Evolutionary conservation across 2,113 vertebrate genomes (phyloP).

Genomic region (Phainopepla nitens): DNA sequence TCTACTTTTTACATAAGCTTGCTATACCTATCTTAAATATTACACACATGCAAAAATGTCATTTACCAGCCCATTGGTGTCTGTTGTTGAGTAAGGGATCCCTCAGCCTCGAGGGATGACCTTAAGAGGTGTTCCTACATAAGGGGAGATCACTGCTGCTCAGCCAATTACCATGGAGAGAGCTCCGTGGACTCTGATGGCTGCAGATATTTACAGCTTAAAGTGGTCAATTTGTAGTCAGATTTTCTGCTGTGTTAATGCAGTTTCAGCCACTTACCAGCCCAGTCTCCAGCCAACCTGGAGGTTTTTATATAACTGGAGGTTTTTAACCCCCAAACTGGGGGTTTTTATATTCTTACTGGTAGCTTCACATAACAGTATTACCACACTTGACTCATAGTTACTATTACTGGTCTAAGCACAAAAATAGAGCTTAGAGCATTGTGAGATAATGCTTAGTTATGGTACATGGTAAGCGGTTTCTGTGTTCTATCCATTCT

Average conservation of each 20-base stretch:
- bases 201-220: neutral
- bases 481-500: neutral
- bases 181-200: neutral
- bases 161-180: neutral
- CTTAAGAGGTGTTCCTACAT: neutral
- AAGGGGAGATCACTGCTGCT: neutral
- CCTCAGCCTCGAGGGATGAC: neutral
- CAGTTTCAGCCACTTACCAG: neutral
- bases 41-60: neutral
- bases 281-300: neutral
- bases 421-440: neutral
- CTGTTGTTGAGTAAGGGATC: neutral
- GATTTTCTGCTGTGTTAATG: neutral
- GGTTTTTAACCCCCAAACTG: too few species aligned
- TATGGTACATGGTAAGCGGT: neutral
- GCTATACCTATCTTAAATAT: neutral
- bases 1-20: neutral
- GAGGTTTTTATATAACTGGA: neutral
- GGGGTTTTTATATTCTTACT: neutral
- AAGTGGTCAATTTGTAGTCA: neutral
- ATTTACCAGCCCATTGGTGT: neutral
- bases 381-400: neutral
- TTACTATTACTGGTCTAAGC: neutral
- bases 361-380: neutral
- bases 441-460: neutral